Base-by-base conservation (phyloP, 2,113 vertebrate genomes). In the Lanius ludovicianus region DNA sequence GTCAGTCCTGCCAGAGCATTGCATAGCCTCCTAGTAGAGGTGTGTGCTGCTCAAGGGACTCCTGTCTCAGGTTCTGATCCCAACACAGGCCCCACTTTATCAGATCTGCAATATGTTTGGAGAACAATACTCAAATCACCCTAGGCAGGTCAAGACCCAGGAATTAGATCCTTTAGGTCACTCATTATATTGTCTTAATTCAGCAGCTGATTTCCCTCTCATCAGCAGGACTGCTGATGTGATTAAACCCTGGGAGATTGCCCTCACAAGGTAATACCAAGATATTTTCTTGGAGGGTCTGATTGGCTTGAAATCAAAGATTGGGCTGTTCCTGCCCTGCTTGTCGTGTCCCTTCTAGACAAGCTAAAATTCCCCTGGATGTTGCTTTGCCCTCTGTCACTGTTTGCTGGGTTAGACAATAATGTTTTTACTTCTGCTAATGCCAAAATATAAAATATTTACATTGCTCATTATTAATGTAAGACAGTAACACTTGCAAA, bases 401-500 rank as follows among this genome's bases (percentile, higher is more conserved):
- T 83, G 39, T 74, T 78, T 91, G 44, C 39, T 79, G 70, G 25
- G 5, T 50, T 85, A 81, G 64, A 70, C 28, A 84, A 78, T 22
- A 80, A 70, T 25, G 24, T 60, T 90, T 96, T 77, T 30, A 87
- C 7, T 37, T 73, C 47, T 68, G 27, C 42, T 50, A 37, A 92
- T 67, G 28, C 39, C 82, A 85, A 91, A 95, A 75, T n/a, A 65
- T 88, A 65, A 92, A 87, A 77, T 79, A 87, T 91, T 95, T 86
- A 88, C 71, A 31, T 56, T 46, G 30, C 39, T 93, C 63, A 50
- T 91, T 94, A 93, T 84, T 91, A 96, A 95, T 79, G 79, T 64
- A 95, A 89, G 87, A 71, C 64, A 76, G 88, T 70, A 96, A 70
- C 89, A 86, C 79, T 95, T 84, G 69, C 33, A 55, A 96, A 91